These are phyloP conservation scores for Enteromius afrohamiltoni DNA, from an alignment of 2,797 vertebrate genomes.

Conservation along the genomic window DNA sequence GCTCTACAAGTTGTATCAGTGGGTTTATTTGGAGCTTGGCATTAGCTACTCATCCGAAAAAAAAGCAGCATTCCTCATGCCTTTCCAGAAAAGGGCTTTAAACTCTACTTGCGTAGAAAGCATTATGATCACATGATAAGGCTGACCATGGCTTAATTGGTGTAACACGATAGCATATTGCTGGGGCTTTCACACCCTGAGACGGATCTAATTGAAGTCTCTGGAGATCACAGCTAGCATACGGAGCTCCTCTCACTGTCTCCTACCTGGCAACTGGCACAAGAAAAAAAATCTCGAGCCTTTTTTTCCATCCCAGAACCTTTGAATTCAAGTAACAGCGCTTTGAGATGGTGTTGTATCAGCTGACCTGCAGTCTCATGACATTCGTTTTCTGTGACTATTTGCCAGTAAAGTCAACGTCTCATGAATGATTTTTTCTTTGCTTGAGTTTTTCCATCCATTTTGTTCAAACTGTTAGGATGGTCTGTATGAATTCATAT, in stretches of 20 bases:
- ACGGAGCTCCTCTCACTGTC: constrained; percentile 35
- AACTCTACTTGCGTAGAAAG: not conserved
- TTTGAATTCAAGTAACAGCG: constrained; percentile 8
- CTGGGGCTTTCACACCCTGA: constrained; percentile 45
- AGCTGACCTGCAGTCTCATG: constrained; percentile 57
- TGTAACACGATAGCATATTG: constrained; percentile 37
- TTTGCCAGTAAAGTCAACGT: not conserved
- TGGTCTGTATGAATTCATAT: not conserved
- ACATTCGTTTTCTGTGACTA: constrained; percentile 28
- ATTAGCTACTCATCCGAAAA: not conserved
- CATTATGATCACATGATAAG: constrained; percentile 2
- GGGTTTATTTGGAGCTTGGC: constrained; percentile 25
- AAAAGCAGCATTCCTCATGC: not conserved
- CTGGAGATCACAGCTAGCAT: constrained; percentile 31
- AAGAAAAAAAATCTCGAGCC: constrained; percentile 25
- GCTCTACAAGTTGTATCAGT: constrained; percentile 24
- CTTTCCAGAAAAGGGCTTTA: constrained; percentile 18
- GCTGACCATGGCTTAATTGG: constrained; percentile 39
- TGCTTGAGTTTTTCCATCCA: constrained; percentile 11
- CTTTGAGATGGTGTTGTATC: constrained; percentile 50
- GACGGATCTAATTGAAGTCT: constrained; percentile 23
- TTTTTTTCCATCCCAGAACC: constrained; percentile 16
- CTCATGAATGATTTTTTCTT: constrained; percentile 27
- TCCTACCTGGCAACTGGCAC: constrained; percentile 43
- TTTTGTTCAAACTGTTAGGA: not conserved